These are phyloP conservation scores for Papio anubis DNA, from an alignment of 2,113 vertebrate genomes.

Conservation along the genomic window DNA sequence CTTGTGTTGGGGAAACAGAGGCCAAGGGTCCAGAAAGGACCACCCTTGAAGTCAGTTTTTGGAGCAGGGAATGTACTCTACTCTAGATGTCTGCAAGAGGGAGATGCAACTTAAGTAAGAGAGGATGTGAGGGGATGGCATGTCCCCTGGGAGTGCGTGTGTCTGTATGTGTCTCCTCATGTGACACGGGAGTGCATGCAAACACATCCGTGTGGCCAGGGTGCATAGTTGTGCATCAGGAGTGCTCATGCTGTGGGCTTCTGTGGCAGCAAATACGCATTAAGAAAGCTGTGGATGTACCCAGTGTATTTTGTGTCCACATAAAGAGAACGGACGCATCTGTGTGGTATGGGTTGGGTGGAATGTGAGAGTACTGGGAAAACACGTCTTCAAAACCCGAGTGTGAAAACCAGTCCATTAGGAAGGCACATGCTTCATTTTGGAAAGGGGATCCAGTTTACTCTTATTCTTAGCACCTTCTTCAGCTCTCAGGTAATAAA, in stretches of 20 bases:
- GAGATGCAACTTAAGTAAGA: neutral
- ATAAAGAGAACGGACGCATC: fast-evolving
- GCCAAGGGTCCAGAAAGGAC: fast-evolving
- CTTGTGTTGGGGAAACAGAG: neutral
- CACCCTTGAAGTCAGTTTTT: neutral
- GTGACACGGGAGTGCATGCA: fast-evolving
- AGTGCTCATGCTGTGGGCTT: neutral
- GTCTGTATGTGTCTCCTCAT: neutral
- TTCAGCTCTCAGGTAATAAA: neutral
- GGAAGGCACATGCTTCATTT: neutral
- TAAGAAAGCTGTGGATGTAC: neutral
- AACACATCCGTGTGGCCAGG: neutral
- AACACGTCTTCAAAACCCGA: neutral
- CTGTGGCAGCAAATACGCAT: fast-evolving
- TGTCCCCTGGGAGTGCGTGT: fast-evolving
- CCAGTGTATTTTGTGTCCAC: neutral
- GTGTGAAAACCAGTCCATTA: neutral
- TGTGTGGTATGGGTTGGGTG: fast-evolving
- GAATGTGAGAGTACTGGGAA: neutral
- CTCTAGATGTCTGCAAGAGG: neutral
- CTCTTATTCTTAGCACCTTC: neutral
- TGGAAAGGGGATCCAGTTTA: neutral
- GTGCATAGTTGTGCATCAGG: neutral
- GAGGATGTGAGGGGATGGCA: too few species aligned
- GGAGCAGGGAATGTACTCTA: neutral